phyloP scores from a whole-genome alignment of 2,113 vertebrate species.

The Datnioides undecimradiatus region DNA sequence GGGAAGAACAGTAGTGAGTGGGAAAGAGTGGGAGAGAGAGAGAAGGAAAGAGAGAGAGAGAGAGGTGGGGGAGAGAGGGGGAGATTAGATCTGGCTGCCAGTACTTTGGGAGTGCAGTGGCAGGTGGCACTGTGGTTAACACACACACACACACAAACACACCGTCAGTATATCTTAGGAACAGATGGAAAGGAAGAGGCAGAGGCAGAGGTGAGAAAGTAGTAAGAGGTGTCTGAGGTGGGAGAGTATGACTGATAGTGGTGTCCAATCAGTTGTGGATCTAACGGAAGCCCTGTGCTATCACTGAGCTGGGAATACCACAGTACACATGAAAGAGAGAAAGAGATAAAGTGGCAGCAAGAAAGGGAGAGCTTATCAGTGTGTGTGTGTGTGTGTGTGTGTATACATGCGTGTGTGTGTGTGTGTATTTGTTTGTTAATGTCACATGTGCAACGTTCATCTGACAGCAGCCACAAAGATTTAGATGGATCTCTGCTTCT shows the following conservation, averaged over 20 bases:
- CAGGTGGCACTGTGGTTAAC: conserved; percentile 58
- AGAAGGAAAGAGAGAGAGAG: conserved; percentile 21
- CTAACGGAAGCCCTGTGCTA: conserved; percentile 27
- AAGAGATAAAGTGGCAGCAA: conserved; percentile 3
- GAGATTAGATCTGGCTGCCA: conserved; percentile 65
- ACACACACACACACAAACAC: conserved; percentile 25
- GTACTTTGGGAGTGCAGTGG: conserved; percentile 65
- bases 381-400: conserved; percentile 8
- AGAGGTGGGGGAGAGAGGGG: conserved; percentile 6
- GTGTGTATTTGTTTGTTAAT: conserved; percentile 10
- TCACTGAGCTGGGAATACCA: conserved; percentile 1
- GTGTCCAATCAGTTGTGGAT: conserved; percentile 50
- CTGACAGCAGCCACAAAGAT: conserved; percentile 20
- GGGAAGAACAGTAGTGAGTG: conserved; percentile 29
- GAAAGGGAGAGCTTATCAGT: not conserved
- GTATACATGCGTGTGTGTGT: conserved; percentile 1
- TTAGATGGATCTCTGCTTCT: not conserved
- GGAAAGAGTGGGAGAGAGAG: conserved; percentile 24
- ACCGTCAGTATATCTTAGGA: conserved; percentile 30
- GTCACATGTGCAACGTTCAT: conserved; percentile 7
- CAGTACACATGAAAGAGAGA: conserved; percentile 5
- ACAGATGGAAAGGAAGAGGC: conserved; percentile 31
- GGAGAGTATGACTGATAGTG: conserved; percentile 18
- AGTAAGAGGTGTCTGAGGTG: conserved; percentile 27
- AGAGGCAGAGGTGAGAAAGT: conserved; percentile 42